These are phyloP conservation scores for Lepidurus apus DNA, from an alignment of 1,140 invertebrate genomes.

Conservation along the genomic window DNA sequence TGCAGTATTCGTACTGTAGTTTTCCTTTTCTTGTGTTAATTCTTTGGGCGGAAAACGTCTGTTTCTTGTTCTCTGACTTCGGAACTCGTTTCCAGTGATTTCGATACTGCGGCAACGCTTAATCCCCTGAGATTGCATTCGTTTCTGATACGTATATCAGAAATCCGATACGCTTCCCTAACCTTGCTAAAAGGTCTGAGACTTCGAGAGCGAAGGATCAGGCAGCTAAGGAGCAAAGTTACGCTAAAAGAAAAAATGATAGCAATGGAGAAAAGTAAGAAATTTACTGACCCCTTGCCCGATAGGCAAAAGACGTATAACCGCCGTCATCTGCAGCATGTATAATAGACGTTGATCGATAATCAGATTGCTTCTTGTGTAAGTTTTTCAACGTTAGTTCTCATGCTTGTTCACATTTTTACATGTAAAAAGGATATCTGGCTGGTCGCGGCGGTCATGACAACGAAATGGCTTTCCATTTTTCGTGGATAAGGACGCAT, in stretches of 20 bases:
- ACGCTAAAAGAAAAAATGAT: not conserved
- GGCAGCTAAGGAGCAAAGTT: no score
- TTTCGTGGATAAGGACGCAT: not conserved
- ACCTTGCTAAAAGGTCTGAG: no score
- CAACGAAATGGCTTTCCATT: not conserved
- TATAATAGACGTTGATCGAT: conserved; percentile 16
- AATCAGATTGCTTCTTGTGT: conserved; percentile 4
- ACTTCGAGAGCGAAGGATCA: no score
- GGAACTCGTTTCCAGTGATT: no score
- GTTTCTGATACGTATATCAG: no score
- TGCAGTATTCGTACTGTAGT: no score
- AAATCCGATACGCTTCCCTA: no score
- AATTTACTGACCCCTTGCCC: not conserved
- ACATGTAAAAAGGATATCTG: not conserved
- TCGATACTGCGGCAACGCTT: no score
- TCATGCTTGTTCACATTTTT: not conserved
- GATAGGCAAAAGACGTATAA: conserved; percentile 1
- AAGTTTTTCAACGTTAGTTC: not conserved
- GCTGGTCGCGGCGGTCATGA: conserved; percentile 20
- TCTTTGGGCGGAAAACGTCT: no score
- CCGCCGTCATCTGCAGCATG: conserved; percentile 1
- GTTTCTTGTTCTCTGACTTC: no score
- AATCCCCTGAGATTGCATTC: no score
- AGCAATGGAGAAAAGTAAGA: not conserved
- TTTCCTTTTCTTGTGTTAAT: no score